Base-by-base conservation (phyloP, 2,888 invertebrate genomes). In the Eupithecia inturbata region DNA sequence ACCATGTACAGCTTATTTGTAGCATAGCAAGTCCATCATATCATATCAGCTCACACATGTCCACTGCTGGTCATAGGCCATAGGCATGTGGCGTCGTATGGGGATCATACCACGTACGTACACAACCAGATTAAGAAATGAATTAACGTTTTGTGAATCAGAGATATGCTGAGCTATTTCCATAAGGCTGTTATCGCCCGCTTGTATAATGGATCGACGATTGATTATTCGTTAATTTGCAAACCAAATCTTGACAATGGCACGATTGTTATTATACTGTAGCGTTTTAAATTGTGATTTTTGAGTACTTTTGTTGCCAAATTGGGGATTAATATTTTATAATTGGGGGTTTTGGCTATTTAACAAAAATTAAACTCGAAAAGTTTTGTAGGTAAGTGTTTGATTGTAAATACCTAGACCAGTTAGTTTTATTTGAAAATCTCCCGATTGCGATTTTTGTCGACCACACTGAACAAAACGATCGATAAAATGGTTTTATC, bases 161-260 rank as follows among this genome's bases (percentile, higher is more conserved):
- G 3, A 22, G 53, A 10, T 53, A 22, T 53, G 53, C 53, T 53
- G 53, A 53, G 53, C 53, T 28, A 28, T 60, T 28, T 28, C 62
- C 12, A 12, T 31, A 9, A 62, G 9, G 62, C 62, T 62, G 31
- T 62, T 19, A 62, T 31, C 31, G 68, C 12, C 68, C 72, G 76
- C 66, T 74, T 75, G 76, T 68, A 62, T 66, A 76, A 73, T 70
- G 73, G 76, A 73, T 67, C 72, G 70, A n/a, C 73, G 73, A 80
- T 80, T 80, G 80, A 77, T 78, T 80, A 80, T 80, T 77, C 79
- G 75, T 72, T 76, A 74, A 80, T 80, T 80, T 80, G 80, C 80
- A 80, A 80, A 78, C 80, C 80, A 80, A 80, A 80, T 79, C 79
- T 76, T 77, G 76, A 79, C 77, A 77, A 77, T 72, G 69, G 80